Evolutionary conservation across 2,113 vertebrate species (phyloP).

Genomic region (Etheostoma spectabile): DNA sequence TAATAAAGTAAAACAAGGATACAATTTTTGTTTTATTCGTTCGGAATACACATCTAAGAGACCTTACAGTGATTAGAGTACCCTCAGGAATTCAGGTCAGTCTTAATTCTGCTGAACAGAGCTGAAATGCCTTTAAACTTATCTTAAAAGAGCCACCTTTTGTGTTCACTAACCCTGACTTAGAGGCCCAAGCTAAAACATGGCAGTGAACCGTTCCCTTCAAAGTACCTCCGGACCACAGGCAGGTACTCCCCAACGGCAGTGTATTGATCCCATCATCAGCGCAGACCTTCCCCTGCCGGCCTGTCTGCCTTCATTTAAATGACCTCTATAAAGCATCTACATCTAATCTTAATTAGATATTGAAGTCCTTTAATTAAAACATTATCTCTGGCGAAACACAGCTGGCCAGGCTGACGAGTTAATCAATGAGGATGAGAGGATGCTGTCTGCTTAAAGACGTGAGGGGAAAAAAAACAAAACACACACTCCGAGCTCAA

Average conservation of each 20-base stretch:
- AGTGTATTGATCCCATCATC: conserved; percentile 68
- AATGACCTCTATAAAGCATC: conserved; percentile 79
- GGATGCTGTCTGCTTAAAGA: conserved; percentile 64
- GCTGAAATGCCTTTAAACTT: conserved; percentile 19
- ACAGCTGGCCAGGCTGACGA: conserved; percentile 74
- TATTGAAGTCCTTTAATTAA: conserved; percentile 85
- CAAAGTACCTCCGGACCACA: conserved; percentile 38
- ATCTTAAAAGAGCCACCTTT: neutral
- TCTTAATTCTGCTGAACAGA: neutral
- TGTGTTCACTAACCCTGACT: conserved; percentile 42
- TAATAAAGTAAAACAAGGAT: neutral
- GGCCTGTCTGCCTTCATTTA: conserved; percentile 70
- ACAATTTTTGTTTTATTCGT: neutral
- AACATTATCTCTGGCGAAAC: conserved; percentile 81
- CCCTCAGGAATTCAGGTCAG: conserved; percentile 20
- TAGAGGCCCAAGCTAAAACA: conserved; percentile 34
- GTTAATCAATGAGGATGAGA: conserved; percentile 79
- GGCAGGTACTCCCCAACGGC: conserved; percentile 51
- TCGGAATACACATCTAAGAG: neutral
- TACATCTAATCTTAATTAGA: conserved; percentile 85
- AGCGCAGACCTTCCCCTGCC: conserved; percentile 50
- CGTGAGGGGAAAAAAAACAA: conserved; percentile 35
- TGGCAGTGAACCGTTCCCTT: conserved; percentile 33
- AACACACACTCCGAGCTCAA: conserved; percentile 56
- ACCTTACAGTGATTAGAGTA: neutral